Percentiles rank a stretch among this genome's conserved stretches.
Evolutionary conservation across 2,888 invertebrate genomes (phyloP).

Genomic region (Ormyrus labotus): DNA sequence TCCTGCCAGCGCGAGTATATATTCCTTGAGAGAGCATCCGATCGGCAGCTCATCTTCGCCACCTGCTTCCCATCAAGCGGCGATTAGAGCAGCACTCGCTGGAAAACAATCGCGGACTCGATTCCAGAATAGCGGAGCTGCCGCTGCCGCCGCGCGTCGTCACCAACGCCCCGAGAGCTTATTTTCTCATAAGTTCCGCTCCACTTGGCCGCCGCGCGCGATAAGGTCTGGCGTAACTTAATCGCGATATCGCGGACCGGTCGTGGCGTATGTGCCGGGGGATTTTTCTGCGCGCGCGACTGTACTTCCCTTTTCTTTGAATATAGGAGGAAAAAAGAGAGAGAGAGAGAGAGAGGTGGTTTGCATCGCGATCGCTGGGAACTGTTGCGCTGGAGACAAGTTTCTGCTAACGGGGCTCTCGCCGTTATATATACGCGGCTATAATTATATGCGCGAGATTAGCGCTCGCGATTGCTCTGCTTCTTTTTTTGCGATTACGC

Average conservation of each 20-base stretch:
- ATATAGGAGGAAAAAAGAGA: background rate
- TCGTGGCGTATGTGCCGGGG: too few relatives aligned
- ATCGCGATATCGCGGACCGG: background rate
- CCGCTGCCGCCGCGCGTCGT: background rate
- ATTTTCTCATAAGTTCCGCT: slow-evolving; percentile 51
- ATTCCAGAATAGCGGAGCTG: background rate
- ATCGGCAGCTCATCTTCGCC: background rate
- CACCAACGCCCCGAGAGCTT: background rate
- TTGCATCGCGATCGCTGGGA: slow-evolving; percentile 6
- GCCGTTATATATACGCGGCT: slow-evolving; percentile 14
- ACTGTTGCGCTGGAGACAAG: slow-evolving; percentile 38
- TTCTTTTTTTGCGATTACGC: slow-evolving; percentile 8
- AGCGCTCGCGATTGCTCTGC: slow-evolving; percentile 15
- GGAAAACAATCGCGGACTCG: slow-evolving; percentile 14
- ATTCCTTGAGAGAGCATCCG: too few relatives aligned
- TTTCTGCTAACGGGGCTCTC: slow-evolving; percentile 37
- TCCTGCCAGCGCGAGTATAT: too few relatives aligned
- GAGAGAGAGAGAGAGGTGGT: background rate
- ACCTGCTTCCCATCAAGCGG: slow-evolving; percentile 18
- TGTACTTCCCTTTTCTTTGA: background rate
- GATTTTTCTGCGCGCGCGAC: background rate
- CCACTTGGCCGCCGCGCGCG: slow-evolving; percentile 27
- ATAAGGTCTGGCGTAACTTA: slow-evolving; percentile 31
- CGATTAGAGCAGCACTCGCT: slow-evolving; percentile 15
- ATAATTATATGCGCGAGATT: slow-evolving; percentile 50